These are phyloP conservation scores for Holocentrus rufus DNA, from an alignment of 2,797 vertebrate species.

Conservation along the genomic window DNA sequence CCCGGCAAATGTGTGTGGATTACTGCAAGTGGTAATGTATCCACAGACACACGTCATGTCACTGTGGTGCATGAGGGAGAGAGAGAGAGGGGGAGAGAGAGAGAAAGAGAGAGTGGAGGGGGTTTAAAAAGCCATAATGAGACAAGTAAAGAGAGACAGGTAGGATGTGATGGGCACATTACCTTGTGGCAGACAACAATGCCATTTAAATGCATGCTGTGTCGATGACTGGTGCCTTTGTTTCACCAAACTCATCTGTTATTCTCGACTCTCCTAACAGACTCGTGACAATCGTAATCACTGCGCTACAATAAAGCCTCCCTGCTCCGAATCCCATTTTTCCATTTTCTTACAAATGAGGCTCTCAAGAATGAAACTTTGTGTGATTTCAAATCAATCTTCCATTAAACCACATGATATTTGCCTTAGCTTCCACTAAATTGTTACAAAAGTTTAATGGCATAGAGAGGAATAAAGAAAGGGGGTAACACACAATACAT, in stretches of 20 bases:
- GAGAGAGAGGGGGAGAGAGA: conserved; percentile 1
- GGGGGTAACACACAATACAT: neutral
- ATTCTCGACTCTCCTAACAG: conserved; percentile 19
- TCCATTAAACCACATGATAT: neutral
- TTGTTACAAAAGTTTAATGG: neutral
- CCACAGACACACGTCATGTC: neutral
- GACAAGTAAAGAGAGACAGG: conserved; percentile 9
- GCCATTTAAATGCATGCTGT: conserved; percentile 17
- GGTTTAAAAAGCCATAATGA: neutral
- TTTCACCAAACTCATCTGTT: conserved; percentile 23
- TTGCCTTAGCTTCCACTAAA: neutral
- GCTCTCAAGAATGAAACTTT: conserved; percentile 16
- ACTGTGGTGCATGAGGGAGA: conserved; percentile 6
- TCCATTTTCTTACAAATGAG: conserved; percentile 22
- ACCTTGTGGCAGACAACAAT: conserved; percentile 14
- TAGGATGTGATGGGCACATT: conserved; percentile 1
- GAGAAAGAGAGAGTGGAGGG: neutral
- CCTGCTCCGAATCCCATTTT: conserved; percentile 18
- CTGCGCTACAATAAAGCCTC: conserved; percentile 12
- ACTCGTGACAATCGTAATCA: conserved; percentile 15
- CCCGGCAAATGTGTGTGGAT: conserved; percentile 12
- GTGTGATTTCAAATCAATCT: neutral
- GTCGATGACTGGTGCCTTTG: conserved; percentile 9
- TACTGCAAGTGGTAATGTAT: neutral
- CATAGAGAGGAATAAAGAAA: neutral